Evolutionary conservation across 1,140 invertebrate species (phyloP).

Genomic region (Wasmannia auropunctata): DNA sequence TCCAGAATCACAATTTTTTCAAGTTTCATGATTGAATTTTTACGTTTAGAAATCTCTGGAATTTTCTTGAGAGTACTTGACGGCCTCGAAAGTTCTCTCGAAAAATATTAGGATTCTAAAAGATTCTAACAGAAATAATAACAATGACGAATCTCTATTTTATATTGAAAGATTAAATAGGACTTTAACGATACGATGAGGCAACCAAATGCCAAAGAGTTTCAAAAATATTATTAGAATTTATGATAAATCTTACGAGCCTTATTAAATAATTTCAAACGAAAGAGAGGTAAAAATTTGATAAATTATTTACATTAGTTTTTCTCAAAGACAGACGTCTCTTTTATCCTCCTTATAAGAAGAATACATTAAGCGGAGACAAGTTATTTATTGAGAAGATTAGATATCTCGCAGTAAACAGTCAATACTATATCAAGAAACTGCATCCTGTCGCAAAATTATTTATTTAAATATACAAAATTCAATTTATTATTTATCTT

Average conservation of each 20-base stretch:
- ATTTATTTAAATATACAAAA: background rate
- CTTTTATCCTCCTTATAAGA: background rate
- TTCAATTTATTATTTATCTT: background rate
- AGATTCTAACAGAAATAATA: background rate
- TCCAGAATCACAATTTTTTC: background rate
- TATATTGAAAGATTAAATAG: background rate
- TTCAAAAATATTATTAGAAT: background rate
- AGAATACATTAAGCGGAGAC: background rate
- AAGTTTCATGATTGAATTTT: background rate
- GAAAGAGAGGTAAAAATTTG: background rate
- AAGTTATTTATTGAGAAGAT: background rate
- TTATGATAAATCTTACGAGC: background rate
- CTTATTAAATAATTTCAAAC: background rate
- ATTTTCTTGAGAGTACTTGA: background rate
- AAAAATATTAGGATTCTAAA: background rate
- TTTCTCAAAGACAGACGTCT: background rate
- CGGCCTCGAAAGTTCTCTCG: background rate
- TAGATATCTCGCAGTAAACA: background rate
- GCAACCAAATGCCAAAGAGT: background rate
- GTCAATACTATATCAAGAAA: background rate
- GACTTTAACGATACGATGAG: background rate
- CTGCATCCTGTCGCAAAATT: background rate
- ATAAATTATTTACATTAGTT: slow-evolving; percentile 3
- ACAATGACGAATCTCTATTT: background rate
- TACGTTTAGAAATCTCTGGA: background rate